Percentiles rank a stretch among this genome's conserved stretches.
Conservation (phyloP, 2,888 invertebrate genomes). For the Coremacera marginata region DNA sequence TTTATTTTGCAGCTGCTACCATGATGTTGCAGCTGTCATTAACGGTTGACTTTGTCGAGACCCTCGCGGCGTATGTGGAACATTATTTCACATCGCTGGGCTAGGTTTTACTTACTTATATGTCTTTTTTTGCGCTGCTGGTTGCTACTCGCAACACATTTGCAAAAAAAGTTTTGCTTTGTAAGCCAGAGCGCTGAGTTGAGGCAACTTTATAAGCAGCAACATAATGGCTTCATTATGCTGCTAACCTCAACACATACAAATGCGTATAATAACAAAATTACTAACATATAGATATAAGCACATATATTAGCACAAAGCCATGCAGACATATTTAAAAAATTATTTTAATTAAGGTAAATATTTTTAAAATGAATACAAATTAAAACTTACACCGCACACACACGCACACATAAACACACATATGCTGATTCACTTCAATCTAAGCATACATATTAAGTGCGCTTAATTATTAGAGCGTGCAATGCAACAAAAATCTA, state of each 20-base stretch:
- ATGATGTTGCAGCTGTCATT: neutral
- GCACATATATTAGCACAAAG: neutral
- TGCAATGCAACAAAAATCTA: neutral
- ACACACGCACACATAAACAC: neutral
- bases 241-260: neutral
- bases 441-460: neutral
- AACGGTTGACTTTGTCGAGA: neutral
- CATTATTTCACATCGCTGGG: neutral
- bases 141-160: neutral
- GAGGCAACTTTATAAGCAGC: constrained; percentile 1
- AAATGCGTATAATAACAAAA: too few relatives aligned
- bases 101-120: neutral
- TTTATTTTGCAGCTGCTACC: constrained; percentile 1
- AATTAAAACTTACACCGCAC: constrained; percentile 41
- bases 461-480: constrained; percentile 14
- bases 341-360: constrained; percentile 58
- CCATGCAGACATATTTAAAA: neutral
- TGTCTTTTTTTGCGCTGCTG: neutral
- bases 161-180: neutral
- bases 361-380: constrained; percentile 50
- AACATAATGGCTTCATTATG: constrained; percentile 13
- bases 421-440: neutral
- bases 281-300: too few relatives aligned
- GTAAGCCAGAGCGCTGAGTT: neutral
- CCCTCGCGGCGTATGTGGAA: neutral